Percentiles rank a stretch among this genome's conserved stretches.
Conservation (phyloP, 2,113 vertebrate species). For the Gymnocephalus cernua region DNA sequence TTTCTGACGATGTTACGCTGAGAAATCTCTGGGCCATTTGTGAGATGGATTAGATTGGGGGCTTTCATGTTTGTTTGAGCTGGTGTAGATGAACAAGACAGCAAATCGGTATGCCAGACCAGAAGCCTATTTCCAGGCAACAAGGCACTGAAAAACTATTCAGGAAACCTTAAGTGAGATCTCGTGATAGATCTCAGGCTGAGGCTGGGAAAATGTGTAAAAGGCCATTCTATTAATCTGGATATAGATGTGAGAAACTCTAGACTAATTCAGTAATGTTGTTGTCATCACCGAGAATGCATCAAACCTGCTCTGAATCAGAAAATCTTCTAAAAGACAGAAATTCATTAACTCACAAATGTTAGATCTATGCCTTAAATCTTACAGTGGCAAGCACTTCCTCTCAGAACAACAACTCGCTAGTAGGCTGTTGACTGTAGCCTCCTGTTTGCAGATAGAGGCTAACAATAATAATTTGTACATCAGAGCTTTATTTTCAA, state of each 20-base stretch:
- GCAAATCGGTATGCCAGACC: slow-evolving; percentile 63
- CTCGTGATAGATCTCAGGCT: slow-evolving; percentile 26
- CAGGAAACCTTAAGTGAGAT: slow-evolving; percentile 52
- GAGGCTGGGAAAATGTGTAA: slow-evolving; percentile 20
- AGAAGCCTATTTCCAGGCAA: slow-evolving; percentile 34
- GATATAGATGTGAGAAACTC: slow-evolving; percentile 18
- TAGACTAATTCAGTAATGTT: not conserved
- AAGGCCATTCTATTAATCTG: slow-evolving; percentile 55
- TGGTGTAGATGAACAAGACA: slow-evolving; percentile 46
- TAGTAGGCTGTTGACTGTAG: not conserved
- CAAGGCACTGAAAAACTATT: slow-evolving; percentile 43
- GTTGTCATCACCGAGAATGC: not conserved
- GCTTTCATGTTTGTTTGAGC: slow-evolving; percentile 87
- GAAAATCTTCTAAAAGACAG: not conserved
- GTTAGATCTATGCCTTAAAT: not conserved
- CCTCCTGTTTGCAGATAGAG: not conserved
- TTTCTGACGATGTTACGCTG: slow-evolving; percentile 83
- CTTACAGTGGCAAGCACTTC: not conserved
- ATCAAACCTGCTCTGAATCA: not conserved
- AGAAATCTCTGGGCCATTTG: slow-evolving; percentile 86
- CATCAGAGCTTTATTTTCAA: not conserved
- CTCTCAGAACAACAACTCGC: no score
- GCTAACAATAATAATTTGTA: not conserved
- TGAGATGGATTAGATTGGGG: slow-evolving; percentile 86
- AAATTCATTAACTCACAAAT: not conserved